These are phyloP conservation scores for Achroia grisella DNA, from an alignment of 1,140 invertebrate species.

Conservation along the genomic window DNA sequence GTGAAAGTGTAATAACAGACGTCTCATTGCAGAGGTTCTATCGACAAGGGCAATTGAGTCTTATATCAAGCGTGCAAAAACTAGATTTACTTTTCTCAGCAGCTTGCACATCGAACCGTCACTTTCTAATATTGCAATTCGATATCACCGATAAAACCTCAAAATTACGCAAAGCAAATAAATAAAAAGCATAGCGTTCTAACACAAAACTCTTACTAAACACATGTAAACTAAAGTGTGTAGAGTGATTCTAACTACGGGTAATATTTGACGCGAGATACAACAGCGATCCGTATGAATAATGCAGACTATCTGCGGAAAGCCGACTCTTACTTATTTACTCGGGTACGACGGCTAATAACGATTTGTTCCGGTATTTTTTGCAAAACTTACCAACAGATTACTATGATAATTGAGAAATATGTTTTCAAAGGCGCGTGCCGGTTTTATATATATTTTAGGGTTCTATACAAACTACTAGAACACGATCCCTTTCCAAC, in stretches of 20 bases:
- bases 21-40: too few species aligned
- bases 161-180: slow-evolving; percentile 3
- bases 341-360: slow-evolving; percentile 7
- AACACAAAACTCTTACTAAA: slow-evolving; percentile 27
- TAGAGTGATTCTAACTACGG: slow-evolving; percentile 8
- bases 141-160: slow-evolving; percentile 1
- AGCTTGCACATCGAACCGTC: too few species aligned
- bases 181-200: slow-evolving; percentile 25
- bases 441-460: too few species aligned
- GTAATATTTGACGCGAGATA: slow-evolving; percentile 28
- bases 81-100: too few species aligned
- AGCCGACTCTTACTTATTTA: slow-evolving; percentile 46
- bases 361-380: too few species aligned
- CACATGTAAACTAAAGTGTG: slow-evolving; percentile 10
- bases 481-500: too few species aligned
- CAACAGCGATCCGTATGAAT: slow-evolving; percentile 39
- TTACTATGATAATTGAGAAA: neutral
- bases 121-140: neutral
- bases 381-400: too few species aligned
- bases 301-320: slow-evolving; percentile 38
- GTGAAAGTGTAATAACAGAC: neutral
- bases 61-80: too few species aligned
- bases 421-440: slow-evolving; percentile 4
- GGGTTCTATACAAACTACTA: too few species aligned
- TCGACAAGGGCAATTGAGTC: too few species aligned